phyloP scores from a whole-genome alignment of 1,140 invertebrate genomes.

The Colletes latitarsis region DNA sequence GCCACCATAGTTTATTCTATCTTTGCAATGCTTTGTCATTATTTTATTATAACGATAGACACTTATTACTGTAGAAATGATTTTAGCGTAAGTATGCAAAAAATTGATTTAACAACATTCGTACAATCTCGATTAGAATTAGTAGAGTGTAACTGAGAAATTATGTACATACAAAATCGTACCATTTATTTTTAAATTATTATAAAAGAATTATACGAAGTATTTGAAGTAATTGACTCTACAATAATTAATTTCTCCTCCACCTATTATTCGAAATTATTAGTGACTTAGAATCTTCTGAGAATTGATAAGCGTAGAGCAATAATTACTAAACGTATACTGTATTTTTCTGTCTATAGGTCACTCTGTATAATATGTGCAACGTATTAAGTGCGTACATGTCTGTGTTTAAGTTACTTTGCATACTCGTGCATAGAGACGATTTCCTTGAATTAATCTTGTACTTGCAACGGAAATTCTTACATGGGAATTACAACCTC shows the following conservation, averaged over 20 bases:
- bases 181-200: too few species aligned
- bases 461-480: background rate
- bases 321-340: background rate
- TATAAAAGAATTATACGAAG: too few species aligned
- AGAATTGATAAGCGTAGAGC: too few species aligned
- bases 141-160: too few species aligned
- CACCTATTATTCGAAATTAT: too few species aligned
- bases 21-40: background rate
- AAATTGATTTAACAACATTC: conserved; percentile 11
- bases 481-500: conserved; percentile 5
- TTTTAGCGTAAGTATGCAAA: conserved; percentile 12
- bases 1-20: conserved; percentile 27
- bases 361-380: background rate
- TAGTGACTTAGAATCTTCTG: too few species aligned
- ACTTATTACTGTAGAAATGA: conserved; percentile 37
- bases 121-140: too few species aligned
- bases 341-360: background rate
- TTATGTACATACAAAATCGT: too few species aligned
- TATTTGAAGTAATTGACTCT: too few species aligned
- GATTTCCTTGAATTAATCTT: conserved; percentile 9
- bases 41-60: conserved; percentile 9
- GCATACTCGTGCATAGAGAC: background rate
- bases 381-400: background rate
- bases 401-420: conserved; percentile 4
- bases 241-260: too few species aligned